Evolutionary conservation across 2,113 vertebrate species (phyloP).

Genomic region (Dromas ardeola): DNA sequence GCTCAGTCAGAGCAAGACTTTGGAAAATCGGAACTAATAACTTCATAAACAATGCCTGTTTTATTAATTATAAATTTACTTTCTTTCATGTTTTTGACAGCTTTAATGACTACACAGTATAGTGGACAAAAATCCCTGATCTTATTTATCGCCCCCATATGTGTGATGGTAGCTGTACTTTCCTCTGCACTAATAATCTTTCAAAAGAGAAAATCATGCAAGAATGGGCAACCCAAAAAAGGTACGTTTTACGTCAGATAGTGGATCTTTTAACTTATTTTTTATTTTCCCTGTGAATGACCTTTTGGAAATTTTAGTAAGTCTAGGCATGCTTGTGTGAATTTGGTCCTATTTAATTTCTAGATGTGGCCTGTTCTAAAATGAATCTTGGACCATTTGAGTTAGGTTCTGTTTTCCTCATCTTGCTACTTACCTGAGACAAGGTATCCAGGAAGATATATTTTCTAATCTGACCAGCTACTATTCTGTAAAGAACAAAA

Average conservation of each 20-base stretch:
- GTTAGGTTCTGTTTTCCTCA: not conserved
- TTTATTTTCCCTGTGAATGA: not conserved
- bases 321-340: not conserved
- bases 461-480: not conserved
- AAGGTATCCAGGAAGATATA: not conserved
- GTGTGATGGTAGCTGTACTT: not conserved
- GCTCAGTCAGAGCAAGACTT: not conserved
- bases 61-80: not conserved
- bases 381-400: not conserved
- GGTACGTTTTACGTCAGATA: conserved; percentile 43
- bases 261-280: not conserved
- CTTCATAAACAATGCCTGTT: not conserved
- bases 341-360: not conserved
- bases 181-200: not conserved
- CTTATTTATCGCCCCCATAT: not conserved
- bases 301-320: not conserved
- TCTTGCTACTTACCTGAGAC: not conserved
- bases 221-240: not conserved
- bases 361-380: not conserved
- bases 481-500: not conserved
- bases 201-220: conserved; percentile 32
- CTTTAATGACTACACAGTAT: not conserved
- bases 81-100: conserved; percentile 42
- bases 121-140: not conserved
- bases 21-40: not conserved